These are phyloP conservation scores for Alcedo quadribrachys DNA, from an alignment of 2,797 vertebrate genomes.

Conservation along the genomic window DNA sequence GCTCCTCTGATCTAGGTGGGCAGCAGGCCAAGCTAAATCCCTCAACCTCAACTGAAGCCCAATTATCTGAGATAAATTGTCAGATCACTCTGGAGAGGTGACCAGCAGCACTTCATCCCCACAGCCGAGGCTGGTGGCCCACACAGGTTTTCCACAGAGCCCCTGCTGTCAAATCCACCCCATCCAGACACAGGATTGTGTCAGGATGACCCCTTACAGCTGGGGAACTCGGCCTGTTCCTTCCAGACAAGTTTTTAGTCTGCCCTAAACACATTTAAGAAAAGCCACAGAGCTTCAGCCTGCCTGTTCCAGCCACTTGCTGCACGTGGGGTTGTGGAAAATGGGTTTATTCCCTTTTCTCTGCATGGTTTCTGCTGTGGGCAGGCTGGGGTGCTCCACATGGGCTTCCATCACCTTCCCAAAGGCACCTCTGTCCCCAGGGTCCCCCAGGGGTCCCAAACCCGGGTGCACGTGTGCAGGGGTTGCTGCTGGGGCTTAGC, in stretches of 20 bases:
- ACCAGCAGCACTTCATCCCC: constrained; percentile 11
- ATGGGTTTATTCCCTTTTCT: not conserved
- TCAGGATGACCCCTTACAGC: not conserved
- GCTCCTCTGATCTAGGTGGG: not conserved
- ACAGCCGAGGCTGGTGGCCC: not conserved
- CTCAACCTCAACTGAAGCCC: constrained; percentile 53
- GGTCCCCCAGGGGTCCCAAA: not conserved
- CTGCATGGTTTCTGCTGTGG: not conserved
- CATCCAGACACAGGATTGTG: not conserved
- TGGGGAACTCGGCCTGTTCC: not conserved
- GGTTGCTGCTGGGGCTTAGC: too few species aligned
- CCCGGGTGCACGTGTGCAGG: too few species aligned
- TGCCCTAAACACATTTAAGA: not conserved
- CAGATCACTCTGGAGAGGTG: not conserved
- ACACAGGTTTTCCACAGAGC: not conserved
- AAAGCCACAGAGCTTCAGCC: not conserved
- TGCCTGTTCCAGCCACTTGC: not conserved
- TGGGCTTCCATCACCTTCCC: not conserved
- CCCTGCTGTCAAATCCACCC: not conserved
- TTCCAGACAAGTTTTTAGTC: not conserved
- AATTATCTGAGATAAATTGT: constrained; percentile 62
- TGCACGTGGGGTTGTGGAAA: not conserved
- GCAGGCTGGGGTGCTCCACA: not conserved
- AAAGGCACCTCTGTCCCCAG: not conserved
- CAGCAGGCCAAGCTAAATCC: constrained; percentile 11